These are phyloP conservation scores for Margarornis squamiger DNA, from an alignment of 2,797 vertebrate genomes.

Conservation along the genomic window DNA sequence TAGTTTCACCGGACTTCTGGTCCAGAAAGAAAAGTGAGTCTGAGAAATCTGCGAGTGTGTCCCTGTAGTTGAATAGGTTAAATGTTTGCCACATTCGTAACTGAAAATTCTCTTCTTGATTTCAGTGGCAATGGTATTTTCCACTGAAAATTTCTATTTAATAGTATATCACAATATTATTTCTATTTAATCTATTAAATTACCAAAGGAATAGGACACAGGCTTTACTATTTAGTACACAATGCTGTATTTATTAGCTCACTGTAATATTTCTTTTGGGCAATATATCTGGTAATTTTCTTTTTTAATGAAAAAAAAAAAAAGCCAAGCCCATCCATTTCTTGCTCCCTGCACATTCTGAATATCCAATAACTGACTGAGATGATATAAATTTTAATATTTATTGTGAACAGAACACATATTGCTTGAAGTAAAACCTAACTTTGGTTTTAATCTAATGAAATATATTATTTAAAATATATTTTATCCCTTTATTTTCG, in stretches of 20 bases:
- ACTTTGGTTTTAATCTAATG: not conserved
- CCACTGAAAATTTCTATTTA: not conserved
- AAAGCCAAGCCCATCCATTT: not conserved
- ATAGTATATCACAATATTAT: not conserved
- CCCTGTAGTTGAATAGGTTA: not conserved
- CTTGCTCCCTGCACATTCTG: not conserved
- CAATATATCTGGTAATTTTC: not conserved
- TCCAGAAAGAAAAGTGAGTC: not conserved
- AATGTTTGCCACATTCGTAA: not conserved
- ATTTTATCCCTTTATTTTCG: not conserved
- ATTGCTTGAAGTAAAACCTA: not conserved
- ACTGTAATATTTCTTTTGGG: not conserved
- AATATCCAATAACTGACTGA: not conserved
- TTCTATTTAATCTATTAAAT: not conserved
- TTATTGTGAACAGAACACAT: not conserved
- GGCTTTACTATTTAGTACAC: not conserved
- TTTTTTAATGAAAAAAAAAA: not conserved
- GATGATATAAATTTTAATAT: not conserved
- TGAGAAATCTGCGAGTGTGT: not conserved
- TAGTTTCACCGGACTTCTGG: not conserved
- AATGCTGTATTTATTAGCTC: not conserved
- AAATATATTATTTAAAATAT: not conserved
- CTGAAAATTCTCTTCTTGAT: not conserved
- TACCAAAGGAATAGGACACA: not conserved
- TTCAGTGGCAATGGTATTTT: not conserved